These are phyloP conservation scores for Sebastes umbrosus DNA, from an alignment of 2,797 vertebrate species.

Conservation along the genomic window DNA sequence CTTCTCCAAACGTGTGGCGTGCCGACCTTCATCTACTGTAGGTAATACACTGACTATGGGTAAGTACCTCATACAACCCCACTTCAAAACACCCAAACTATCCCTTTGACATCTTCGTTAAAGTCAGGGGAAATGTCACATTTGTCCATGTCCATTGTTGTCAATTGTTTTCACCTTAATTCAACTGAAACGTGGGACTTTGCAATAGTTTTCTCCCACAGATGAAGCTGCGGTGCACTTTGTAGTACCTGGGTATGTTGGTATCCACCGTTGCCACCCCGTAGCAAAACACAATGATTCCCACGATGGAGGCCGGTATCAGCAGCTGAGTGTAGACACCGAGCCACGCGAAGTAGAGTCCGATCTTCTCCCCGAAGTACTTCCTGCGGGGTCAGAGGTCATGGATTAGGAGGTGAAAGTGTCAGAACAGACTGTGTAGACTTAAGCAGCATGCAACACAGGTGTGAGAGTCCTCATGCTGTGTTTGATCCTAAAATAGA, in stretches of 20 bases:
- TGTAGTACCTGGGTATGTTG: slow-evolving; percentile 91
- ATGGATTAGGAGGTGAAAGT: slow-evolving; percentile 1
- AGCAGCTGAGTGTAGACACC: slow-evolving; percentile 96
- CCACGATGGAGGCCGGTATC: slow-evolving; percentile 92
- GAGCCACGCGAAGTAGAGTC: slow-evolving; percentile 98
- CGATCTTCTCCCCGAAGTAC: slow-evolving; percentile 99
- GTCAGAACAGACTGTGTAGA: background rate
- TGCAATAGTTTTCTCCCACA: no score
- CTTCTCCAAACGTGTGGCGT: no score
- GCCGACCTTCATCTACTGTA: no score
- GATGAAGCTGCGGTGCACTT: background rate
- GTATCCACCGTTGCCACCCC: slow-evolving; percentile 93
- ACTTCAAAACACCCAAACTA: no score
- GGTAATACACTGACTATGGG: no score
- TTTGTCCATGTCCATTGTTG: no score
- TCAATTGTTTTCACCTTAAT: background rate
- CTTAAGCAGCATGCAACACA: background rate
- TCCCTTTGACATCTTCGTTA: background rate
- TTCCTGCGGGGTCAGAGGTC: slow-evolving; percentile 82
- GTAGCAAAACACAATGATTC: slow-evolving; percentile 95
- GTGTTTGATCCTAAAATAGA: background rate
- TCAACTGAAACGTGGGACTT: no score
- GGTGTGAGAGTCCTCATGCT: background rate
- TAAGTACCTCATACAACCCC: no score
- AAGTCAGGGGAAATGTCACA: background rate